Evolutionary conservation across 2,113 vertebrate species (phyloP).

Genomic region (Pithys albifrons): DNA sequence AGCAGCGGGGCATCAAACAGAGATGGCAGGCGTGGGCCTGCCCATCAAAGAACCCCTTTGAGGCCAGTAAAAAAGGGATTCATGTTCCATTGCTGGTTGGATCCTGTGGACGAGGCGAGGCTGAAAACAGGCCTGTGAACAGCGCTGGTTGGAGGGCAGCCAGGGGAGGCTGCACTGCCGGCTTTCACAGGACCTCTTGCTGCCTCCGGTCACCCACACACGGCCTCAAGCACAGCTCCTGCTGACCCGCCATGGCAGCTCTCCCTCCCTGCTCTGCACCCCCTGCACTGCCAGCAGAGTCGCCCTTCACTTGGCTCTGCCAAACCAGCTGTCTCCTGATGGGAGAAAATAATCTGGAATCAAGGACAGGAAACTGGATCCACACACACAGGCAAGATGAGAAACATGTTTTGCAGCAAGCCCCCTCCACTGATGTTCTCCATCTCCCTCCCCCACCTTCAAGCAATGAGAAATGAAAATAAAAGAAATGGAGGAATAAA

Average conservation of each 20-base stretch:
- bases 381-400: neutral
- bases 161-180: slow-evolving; percentile 64
- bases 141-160: slow-evolving; percentile 68
- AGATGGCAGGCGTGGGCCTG: slow-evolving; percentile 67
- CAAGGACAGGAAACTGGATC: slow-evolving; percentile 69
- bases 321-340: slow-evolving; percentile 58
- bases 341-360: slow-evolving; percentile 59
- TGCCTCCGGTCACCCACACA: slow-evolving; percentile 63
- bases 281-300: neutral
- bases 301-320: neutral
- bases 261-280: neutral
- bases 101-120: slow-evolving; percentile 69
- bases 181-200: slow-evolving; percentile 79
- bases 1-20: slow-evolving; percentile 26
- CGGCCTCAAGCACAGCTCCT: neutral
- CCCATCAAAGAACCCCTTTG: slow-evolving; percentile 82
- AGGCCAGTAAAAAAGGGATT: slow-evolving; percentile 68
- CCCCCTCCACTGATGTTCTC: neutral
- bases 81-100: slow-evolving; percentile 66
- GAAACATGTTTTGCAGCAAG: neutral
- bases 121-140: slow-evolving; percentile 82
- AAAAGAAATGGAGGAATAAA: neutral
- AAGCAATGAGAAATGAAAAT: neutral
- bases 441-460: neutral
- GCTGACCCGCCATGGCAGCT: neutral